phyloP scores from a whole-genome alignment of 1,140 invertebrate species.

The Neoseiulus cucumeris region DNA sequence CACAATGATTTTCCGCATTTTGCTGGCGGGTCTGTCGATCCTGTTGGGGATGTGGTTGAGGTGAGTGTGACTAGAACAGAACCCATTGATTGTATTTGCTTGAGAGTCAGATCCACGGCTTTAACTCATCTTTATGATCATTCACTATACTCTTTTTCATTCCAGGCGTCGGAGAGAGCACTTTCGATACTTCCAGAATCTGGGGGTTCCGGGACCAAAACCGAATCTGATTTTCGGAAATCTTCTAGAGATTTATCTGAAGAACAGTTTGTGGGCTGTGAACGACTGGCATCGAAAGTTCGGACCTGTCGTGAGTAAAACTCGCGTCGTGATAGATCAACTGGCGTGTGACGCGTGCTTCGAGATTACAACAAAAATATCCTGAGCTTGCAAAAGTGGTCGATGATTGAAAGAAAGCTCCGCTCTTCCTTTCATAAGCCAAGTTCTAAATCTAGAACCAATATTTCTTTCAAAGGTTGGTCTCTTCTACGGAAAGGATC shows the following conservation, averaged over 20 bases:
- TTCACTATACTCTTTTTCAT: not conserved
- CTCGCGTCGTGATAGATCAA: not conserved
- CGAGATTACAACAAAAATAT: not conserved
- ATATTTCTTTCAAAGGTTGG: not conserved
- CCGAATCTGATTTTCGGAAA: constrained; percentile 26
- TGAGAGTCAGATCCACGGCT: no score
- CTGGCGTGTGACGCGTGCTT: no score
- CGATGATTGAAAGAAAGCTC: not conserved
- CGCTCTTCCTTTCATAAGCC: no score
- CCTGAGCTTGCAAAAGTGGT: not conserved
- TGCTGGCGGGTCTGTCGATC: no score
- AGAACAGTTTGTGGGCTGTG: constrained; percentile 13
- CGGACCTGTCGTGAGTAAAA: constrained; percentile 17
- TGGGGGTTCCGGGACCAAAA: constrained; percentile 24
- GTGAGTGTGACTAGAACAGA: no score
- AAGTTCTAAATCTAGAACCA: no score
- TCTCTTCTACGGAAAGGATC: constrained; percentile 23
- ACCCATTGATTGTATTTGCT: no score
- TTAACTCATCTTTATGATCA: no score
- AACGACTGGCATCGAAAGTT: constrained; percentile 5
- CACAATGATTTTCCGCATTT: no score
- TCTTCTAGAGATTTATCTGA: constrained; percentile 20
- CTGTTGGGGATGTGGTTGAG: no score
- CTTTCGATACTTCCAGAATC: constrained; percentile 19
- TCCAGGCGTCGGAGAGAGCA: constrained; percentile 15